Base-by-base conservation (phyloP, 2,113 vertebrate genomes). In the Octodon degus region DNA sequence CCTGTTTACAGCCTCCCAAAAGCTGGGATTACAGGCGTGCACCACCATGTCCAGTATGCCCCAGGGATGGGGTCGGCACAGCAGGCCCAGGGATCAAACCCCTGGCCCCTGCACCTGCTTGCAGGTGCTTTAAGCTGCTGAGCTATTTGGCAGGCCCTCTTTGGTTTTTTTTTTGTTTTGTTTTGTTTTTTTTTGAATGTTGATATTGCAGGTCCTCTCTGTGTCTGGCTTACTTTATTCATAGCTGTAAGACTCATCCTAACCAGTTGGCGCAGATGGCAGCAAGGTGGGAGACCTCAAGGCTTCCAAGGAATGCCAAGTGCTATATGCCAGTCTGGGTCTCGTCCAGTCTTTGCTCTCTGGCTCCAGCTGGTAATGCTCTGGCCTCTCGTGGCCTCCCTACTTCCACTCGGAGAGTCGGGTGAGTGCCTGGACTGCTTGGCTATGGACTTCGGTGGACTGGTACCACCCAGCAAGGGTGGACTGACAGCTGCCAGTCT, bases 301-400 rank as follows among this genome's bases (percentile, higher is more conserved):
- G 99, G 99, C 79, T 99, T 99, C 98, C 99, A 99, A 98, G 99
- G 99, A 76, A 99, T 99, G 97, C 99, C 99, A 6, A 99, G 98
- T 95, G 99, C 99, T 17, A 98, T 99, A 97, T 99, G 99, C 83
- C 99, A 99, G 97, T 99, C 99, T 53, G 99, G 99, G 76, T 99
- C 99, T 1, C 99, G 99, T 68, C 99, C 99, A 86, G 98, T 93
- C 98, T 99, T 96, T 98, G 99, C 97, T 99, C 99, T 94, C 98
- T 99, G 97, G 98, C 98, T 95, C 99, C 99, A 25, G 97, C 98
- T 20, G 94, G 98, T 94, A 98, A 97, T 81, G 84, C 98, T 34
- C 99, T 99, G 4, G 99, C 99, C 96, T 99, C 99, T 87, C 99
- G 99, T 34, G 99, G 99, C 98, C 98, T 99, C 97, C 98, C 99